Conservation (phyloP, 2,113 vertebrate genomes). For the Nasalis larvatus region DNA sequence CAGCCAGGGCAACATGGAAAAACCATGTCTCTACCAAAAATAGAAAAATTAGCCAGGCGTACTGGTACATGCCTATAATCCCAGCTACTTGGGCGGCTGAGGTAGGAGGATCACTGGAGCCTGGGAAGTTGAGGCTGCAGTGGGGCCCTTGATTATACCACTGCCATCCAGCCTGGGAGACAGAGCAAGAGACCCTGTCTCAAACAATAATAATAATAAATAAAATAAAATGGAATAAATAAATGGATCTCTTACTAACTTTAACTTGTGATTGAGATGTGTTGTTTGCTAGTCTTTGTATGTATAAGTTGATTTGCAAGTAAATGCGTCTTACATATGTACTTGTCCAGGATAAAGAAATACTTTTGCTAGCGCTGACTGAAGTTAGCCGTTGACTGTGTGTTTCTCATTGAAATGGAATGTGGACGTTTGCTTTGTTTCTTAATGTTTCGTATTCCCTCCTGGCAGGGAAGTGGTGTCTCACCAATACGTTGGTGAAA, state of each 20-base stretch:
- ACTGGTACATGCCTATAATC: background rate
- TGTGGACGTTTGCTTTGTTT: constrained; percentile 41
- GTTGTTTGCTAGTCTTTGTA: background rate
- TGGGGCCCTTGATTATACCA: background rate
- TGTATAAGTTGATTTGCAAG: background rate
- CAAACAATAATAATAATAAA: background rate
- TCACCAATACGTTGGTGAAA: background rate
- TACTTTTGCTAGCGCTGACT: background rate
- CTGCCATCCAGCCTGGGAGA: background rate
- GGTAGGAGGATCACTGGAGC: background rate
- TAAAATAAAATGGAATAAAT: background rate
- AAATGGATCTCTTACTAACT: background rate
- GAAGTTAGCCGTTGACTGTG: background rate
- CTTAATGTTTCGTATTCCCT: background rate
- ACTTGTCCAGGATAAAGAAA: background rate
- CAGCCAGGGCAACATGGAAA: background rate
- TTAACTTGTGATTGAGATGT: background rate
- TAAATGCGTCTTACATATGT: background rate
- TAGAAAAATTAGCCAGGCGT: background rate
- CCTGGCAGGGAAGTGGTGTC: constrained; percentile 13
- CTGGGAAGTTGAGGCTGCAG: background rate
- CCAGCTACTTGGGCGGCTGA: background rate
- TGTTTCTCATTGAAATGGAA: constrained; percentile 14
- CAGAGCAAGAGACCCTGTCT: background rate
- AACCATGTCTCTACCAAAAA: background rate